phyloP scores from a whole-genome alignment of 2,113 vertebrate genomes.

The Probosciger aterrimus region DNA sequence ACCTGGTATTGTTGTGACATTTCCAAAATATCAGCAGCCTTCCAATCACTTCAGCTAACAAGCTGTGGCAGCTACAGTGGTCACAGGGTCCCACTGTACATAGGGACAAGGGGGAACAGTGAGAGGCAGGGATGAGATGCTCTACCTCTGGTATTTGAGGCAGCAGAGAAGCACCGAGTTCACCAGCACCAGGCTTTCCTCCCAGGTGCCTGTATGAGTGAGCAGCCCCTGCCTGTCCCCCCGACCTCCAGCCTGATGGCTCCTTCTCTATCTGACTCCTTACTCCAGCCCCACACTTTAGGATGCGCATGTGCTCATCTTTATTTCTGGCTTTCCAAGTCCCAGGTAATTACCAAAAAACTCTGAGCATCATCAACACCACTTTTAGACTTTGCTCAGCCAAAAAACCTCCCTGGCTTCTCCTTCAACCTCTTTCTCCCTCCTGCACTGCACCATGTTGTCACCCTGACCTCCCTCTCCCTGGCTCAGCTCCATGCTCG shows the following conservation, averaged over 20 bases:
- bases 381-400: not conserved
- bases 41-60: not conserved
- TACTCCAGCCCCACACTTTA: not conserved
- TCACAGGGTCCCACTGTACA: not conserved
- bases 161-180: not conserved
- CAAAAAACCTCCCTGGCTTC: not conserved
- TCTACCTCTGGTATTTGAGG: not conserved
- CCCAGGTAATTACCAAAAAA: not conserved
- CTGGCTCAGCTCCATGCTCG: not conserved
- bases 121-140: not conserved
- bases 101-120: not conserved
- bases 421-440: not conserved
- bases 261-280: not conserved
- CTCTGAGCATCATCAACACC: not conserved
- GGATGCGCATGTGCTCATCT: not conserved
- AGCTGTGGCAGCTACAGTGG: not conserved
- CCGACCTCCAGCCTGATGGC: not conserved
- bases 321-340: not conserved
- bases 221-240: not conserved
- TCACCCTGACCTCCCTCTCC: not conserved
- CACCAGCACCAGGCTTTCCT: not conserved
- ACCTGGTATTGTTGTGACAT: not conserved
- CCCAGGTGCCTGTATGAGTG: rapidly evolving
- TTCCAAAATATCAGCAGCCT: not conserved
- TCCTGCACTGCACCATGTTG: not conserved